A percentile compares a stretch with the other conserved stretches of the same genome.
Conservation (phyloP, 2,888 invertebrate species). For the Agrochola circellaris region DNA sequence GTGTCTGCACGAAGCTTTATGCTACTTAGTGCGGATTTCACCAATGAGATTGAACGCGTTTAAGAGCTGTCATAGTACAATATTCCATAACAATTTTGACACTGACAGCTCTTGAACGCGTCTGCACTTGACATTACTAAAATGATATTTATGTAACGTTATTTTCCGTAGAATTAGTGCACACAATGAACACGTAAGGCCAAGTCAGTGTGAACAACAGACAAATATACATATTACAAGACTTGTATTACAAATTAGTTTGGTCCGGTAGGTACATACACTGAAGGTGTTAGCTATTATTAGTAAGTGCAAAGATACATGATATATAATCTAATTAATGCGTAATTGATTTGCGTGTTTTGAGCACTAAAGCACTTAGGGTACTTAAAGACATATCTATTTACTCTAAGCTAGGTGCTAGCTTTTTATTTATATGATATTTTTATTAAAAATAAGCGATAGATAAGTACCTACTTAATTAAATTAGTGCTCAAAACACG, state of each 20-base stretch:
- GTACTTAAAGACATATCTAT: not conserved
- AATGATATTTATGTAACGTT: too few relatives aligned
- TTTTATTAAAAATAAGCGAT: not conserved
- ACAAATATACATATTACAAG: not conserved
- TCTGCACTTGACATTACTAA: too few relatives aligned
- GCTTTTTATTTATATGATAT: not conserved
- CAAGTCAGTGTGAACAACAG: too few relatives aligned
- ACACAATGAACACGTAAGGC: not conserved
- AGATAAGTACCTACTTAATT: too few relatives aligned
- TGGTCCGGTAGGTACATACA: not conserved
- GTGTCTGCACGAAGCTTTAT: too few relatives aligned
- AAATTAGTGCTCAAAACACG: too few relatives aligned
- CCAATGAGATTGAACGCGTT: too few relatives aligned
- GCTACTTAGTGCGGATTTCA: too few relatives aligned
- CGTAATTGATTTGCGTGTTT: constrained; percentile 6
- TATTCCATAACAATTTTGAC: too few relatives aligned
- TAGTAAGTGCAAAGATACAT: not conserved
- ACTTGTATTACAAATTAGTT: not conserved
- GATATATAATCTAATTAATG: not conserved
- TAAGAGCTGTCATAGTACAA: too few relatives aligned
- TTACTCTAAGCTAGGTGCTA: too few relatives aligned
- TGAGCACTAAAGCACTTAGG: not conserved
- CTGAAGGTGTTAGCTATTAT: not conserved
- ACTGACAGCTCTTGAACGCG: too few relatives aligned
- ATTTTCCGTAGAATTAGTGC: not conserved